A percentile compares a stretch with the other conserved stretches of the same genome.
These are phyloP conservation scores for Heliothis virescens DNA, from an alignment of 1,140 invertebrate genomes.

Conservation along the genomic window DNA sequence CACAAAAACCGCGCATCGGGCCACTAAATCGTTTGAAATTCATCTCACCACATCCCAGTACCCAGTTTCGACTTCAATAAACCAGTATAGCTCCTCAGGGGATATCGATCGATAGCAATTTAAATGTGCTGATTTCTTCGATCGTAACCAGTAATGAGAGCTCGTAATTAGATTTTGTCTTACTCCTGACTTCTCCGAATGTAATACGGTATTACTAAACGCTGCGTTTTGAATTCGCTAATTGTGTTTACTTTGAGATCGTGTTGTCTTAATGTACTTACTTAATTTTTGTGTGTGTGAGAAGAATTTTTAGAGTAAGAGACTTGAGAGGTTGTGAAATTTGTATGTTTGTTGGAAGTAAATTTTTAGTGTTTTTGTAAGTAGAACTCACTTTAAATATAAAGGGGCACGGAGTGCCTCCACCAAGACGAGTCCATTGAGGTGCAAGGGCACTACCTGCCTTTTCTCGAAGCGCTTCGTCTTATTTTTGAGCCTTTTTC, in stretches of 20 bases:
- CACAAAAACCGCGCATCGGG: constrained; percentile 5
- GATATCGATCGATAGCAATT: constrained; percentile 59
- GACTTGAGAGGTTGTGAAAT: not conserved
- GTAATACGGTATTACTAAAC: constrained; percentile 33
- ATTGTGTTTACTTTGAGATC: constrained; percentile 27
- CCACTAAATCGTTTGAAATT: constrained; percentile 52
- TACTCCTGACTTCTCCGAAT: constrained; percentile 35
- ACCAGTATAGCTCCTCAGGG: constrained; percentile 31
- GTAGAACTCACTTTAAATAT: too few relatives aligned
- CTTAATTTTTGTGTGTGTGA: not conserved
- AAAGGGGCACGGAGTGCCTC: too few relatives aligned
- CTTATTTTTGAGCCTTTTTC: too few relatives aligned
- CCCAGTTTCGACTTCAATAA: not conserved
- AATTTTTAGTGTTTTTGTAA: not conserved
- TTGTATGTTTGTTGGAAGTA: not conserved
- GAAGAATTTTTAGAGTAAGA: not conserved
- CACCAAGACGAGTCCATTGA: too few relatives aligned
- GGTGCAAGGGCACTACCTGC: too few relatives aligned
- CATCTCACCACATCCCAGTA: constrained; percentile 43
- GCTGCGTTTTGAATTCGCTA: constrained; percentile 42
- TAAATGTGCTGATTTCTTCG: constrained; percentile 67
- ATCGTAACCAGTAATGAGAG: constrained; percentile 59
- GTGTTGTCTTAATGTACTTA: too few relatives aligned
- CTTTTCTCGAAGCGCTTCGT: too few relatives aligned
- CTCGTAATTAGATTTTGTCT: constrained; percentile 61